A percentile compares a stretch with the other conserved stretches of the same genome.
phyloP scores from a whole-genome alignment of 2,113 vertebrate species.

The Peromyscus maniculatus region DNA sequence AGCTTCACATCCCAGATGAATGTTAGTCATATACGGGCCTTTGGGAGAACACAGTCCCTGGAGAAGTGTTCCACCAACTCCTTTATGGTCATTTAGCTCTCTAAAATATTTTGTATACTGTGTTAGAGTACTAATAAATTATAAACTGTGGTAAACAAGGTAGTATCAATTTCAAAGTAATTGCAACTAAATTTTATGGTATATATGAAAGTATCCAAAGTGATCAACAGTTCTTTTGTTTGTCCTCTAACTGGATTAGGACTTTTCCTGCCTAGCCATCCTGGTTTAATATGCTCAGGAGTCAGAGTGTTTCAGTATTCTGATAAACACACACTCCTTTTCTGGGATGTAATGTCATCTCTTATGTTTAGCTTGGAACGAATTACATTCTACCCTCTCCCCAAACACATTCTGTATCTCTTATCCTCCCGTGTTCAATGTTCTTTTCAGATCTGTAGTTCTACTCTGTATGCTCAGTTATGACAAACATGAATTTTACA shows the following conservation, averaged over 20 bases:
- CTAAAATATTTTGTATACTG: not conserved
- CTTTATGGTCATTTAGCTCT: not conserved
- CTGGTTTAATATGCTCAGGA: not conserved
- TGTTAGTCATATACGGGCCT: not conserved
- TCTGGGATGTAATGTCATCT: not conserved
- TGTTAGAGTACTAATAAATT: slow-evolving; percentile 11
- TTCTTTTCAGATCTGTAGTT: not conserved
- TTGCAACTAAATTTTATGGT: not conserved
- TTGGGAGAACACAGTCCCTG: not conserved
- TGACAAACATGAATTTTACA: not conserved
- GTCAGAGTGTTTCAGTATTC: not conserved
- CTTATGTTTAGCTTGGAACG: not conserved
- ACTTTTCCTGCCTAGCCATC: not conserved
- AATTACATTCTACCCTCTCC: not conserved
- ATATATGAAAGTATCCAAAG: not conserved
- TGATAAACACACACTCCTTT: not conserved
- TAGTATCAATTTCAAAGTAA: slow-evolving; percentile 33
- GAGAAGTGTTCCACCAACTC: not conserved
- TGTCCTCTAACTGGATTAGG: not conserved
- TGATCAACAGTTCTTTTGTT: not conserved
- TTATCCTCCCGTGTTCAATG: not conserved
- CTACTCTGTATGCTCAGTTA: not conserved
- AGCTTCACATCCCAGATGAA: not conserved
- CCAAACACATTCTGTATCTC: not conserved
- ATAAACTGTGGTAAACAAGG: not conserved